Base-by-base conservation (phyloP, 1,140 invertebrate genomes). In the Fopius arisanus region DNA sequence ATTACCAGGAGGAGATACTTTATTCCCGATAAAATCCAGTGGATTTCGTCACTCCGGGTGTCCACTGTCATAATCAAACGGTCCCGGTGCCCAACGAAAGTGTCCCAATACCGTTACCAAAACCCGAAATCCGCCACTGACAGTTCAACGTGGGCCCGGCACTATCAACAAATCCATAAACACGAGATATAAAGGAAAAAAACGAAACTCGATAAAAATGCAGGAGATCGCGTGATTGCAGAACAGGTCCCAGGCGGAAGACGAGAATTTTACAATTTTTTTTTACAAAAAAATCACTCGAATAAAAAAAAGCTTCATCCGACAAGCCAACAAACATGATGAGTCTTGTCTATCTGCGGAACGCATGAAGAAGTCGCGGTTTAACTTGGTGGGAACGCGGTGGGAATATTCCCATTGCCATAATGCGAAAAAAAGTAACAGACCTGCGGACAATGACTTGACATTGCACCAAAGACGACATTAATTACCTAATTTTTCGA, bases 101-200 rank as follows among this genome's bases (percentile, higher is more conserved):
- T 70, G 68, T 6, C 28, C 21, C 9, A 7, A 68, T 68, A 62
- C 68, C 68, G 68, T 70, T 70, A 70, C 12, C 14, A 37, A 7
- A 12, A 33, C 28, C 29, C 5, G 4, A 21, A 51, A 7, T 12
- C 0, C 12, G 16, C 16, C 26, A 14, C 1, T 69, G 40, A 9
- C 9, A 16, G 14, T 12, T 23, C 66, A 41, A n/a, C 26, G 29
- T 59, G 54, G 23, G 4, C 23, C 23, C 4, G 21, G 10, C 67
- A 51, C 67, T 29, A 48, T 51, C 67, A 48, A 29, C 41, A 69
- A 7, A 14, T 7, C 19, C 19, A 21, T 28, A 26, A 59, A 59
- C 1, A 26, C 43, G 14, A n/a, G n/a, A n/a, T n/a, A n/a, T n/a
- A n/a, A n/a, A n/a, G n/a, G n/a, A 48, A 48, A 48, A 16, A 26